A percentile compares a stretch with the other conserved stretches of the same genome.
These are phyloP conservation scores for Drosophila eugracilis DNA, from an alignment of 1,140 invertebrate species.

Conservation along the genomic window DNA sequence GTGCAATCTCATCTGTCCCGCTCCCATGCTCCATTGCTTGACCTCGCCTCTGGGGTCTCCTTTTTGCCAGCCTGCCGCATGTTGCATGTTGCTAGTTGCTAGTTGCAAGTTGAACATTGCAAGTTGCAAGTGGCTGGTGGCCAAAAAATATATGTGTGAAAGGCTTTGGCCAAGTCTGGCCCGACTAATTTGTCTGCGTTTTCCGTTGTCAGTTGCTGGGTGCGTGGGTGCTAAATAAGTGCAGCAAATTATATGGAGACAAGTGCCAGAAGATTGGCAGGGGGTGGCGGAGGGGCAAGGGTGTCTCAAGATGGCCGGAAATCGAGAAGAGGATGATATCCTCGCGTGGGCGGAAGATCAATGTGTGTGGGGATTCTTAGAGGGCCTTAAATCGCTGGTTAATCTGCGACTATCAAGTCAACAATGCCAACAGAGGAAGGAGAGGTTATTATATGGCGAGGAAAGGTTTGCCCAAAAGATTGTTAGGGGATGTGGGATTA, in stretches of 20 bases:
- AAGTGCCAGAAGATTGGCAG: slow-evolving; percentile 49
- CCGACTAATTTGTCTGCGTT: slow-evolving; percentile 65
- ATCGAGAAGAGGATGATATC: slow-evolving; percentile 48
- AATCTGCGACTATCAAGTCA: slow-evolving; percentile 29
- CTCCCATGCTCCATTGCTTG: slow-evolving; percentile 69
- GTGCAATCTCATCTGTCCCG: slow-evolving; percentile 60
- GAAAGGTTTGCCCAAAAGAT: no score
- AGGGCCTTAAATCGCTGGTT: slow-evolving; percentile 16
- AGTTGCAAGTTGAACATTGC: slow-evolving; percentile 18
- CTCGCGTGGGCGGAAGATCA: slow-evolving; percentile 55
- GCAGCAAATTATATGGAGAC: slow-evolving; percentile 80
- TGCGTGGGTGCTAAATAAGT: slow-evolving; percentile 80
- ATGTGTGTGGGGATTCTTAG: slow-evolving; percentile 24
- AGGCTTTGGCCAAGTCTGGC: slow-evolving; percentile 49
- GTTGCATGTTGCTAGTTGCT: slow-evolving; percentile 16
- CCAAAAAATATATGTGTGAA: slow-evolving; percentile 37
- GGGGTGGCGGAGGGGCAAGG: background rate
- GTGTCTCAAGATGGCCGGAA: slow-evolving; percentile 47
- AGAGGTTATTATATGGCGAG: slow-evolving; percentile 7
- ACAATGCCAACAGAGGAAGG: background rate
- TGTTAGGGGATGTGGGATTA: no score
- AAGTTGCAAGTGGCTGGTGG: slow-evolving; percentile 36
- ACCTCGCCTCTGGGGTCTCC: slow-evolving; percentile 59
- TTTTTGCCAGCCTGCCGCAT: slow-evolving; percentile 25
- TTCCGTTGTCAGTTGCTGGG: slow-evolving; percentile 31